Evolutionary conservation across 2,113 vertebrate genomes (phyloP), one percentile per base, ranked within the genome.

Genomic region (Pitta sordida): DNA sequence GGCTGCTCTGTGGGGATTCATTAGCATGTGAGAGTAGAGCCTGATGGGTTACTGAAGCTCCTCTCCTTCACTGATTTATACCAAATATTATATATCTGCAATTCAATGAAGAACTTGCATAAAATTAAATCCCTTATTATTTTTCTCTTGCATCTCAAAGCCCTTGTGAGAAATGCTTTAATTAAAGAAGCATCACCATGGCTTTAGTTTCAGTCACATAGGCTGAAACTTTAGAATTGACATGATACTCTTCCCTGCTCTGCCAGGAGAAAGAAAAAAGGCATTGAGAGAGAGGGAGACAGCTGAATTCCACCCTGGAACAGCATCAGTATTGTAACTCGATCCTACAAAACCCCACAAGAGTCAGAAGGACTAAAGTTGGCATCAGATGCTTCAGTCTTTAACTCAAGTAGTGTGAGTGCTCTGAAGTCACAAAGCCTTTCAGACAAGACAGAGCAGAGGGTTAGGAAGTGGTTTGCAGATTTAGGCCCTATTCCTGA

Each of bases 171-270:
- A 87, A 69, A 44, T 62, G 24, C 30, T 97, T 97, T 97, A 97
- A 97, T 97, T 97, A 97, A 97, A 91, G 83, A 92, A 95, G 91
- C 88, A 90, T 89, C 46, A 86, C n/a, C 34, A 53, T 62, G 39
- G 32, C 37, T 96, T 94, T 88, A 87, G 80, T 94, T 96, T 95
- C 63, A 79, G 70, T 93, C 93, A 60, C 62, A 51, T 19, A 81
- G 34, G 91, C 91, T 94, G 75, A 70, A 92, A 90, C 30, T 70
- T 62, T 26, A 79, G 37, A 79, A 86, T 8, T 80, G 30, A 70
- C 4, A 29, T n/a, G 3, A 55, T 34, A 32, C 11, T 59, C 41
- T 79, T 52, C 32, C 34, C 21, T 84, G 14, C 26, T 53, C 27
- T 68, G 20, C 26, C 56, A 64, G 46, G 16, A 69, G 26, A 59